These are phyloP conservation scores for Lycophotia porphyrea DNA, from an alignment of 2,888 invertebrate species.

Conservation along the genomic window DNA sequence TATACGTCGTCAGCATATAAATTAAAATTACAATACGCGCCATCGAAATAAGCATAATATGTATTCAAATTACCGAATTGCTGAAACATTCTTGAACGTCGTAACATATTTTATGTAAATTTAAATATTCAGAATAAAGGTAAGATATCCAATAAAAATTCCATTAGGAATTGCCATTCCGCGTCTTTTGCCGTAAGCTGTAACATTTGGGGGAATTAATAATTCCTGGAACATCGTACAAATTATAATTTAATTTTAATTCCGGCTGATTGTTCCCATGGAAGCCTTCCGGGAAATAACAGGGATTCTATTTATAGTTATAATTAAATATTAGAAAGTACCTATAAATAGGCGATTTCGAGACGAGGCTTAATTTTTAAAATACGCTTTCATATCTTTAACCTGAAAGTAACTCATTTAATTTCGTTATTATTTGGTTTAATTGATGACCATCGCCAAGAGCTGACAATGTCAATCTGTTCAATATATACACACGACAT, in stretches of 20 bases:
- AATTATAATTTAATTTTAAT: slow-evolving; percentile 59
- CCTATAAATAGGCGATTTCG: not conserved
- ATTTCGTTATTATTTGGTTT: not conserved
- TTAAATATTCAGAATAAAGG: slow-evolving; percentile 45
- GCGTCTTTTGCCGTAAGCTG: slow-evolving; percentile 30
- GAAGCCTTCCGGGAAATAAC: slow-evolving; percentile 29
- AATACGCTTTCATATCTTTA: not conserved
- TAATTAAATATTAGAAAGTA: slow-evolving; percentile 12
- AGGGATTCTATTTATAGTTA: slow-evolving; percentile 19
- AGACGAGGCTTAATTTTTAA: not conserved
- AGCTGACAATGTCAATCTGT: not conserved
- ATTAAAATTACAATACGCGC: slow-evolving; percentile 22
- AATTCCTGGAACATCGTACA: slow-evolving; percentile 47
- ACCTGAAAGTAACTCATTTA: not conserved
- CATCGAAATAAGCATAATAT: slow-evolving; percentile 22
- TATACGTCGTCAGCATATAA: slow-evolving; percentile 15
- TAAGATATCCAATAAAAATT: slow-evolving; percentile 47
- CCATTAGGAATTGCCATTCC: slow-evolving; percentile 49
- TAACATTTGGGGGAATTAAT: slow-evolving; percentile 50
- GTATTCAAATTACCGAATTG: slow-evolving; percentile 43
- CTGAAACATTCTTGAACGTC: slow-evolving; percentile 25
- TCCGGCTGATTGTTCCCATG: slow-evolving; percentile 24
- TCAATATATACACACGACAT: not conserved
- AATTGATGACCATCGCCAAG: not conserved
- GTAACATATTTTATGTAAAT: slow-evolving; percentile 38